Conservation (phyloP, 2,113 vertebrate genomes). For the Anarrhichthys ocellatus region DNA sequence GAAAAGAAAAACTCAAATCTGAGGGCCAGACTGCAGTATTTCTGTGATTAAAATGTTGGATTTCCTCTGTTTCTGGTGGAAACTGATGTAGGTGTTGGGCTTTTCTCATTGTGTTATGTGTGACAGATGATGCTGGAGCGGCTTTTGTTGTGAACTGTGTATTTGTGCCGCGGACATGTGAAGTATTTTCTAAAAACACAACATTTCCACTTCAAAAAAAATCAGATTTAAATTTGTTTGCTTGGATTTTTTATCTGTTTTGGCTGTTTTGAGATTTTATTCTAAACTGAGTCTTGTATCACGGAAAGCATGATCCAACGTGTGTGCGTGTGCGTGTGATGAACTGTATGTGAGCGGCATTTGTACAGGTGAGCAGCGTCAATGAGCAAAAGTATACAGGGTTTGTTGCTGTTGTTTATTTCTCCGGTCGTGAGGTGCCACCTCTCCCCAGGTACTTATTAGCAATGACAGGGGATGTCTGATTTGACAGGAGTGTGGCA, state of each 20-base stretch:
- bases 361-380: neutral
- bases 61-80: constrained; percentile 38
- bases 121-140: constrained; percentile 16
- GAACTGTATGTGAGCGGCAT: neutral
- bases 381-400: neutral
- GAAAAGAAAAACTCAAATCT: constrained; percentile 2
- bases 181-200: neutral
- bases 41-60: constrained; percentile 53
- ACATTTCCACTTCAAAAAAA: neutral
- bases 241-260: neutral
- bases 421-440: constrained; percentile 44
- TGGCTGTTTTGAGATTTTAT: neutral
- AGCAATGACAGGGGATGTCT: constrained; percentile 68
- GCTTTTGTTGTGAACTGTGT: constrained; percentile 21
- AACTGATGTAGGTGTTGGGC: constrained; percentile 20
- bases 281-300: neutral
- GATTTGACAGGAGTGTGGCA: constrained; percentile 73
- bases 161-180: neutral
- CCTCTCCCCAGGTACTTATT: constrained; percentile 70
- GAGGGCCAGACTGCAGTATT: constrained; percentile 27
- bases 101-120: constrained; percentile 31
- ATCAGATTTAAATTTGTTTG: neutral
- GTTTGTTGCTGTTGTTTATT: constrained; percentile 54
- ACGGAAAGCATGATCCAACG: neutral
- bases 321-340: neutral